Base-by-base conservation (phyloP, 2,888 invertebrate genomes). In the Dynastes hyllus region DNA sequence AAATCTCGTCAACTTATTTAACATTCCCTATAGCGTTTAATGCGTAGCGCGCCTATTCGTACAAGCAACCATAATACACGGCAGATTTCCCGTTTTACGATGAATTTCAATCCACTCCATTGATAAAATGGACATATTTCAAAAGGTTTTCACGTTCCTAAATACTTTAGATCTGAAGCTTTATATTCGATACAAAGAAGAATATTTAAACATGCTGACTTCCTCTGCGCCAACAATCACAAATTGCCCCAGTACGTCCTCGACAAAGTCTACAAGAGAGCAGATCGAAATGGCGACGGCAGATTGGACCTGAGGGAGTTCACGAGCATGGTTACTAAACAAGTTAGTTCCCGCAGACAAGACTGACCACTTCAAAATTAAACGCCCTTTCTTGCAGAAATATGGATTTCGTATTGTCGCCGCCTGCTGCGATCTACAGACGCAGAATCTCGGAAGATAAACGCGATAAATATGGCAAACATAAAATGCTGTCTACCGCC, bases 401-500 rank as follows among this genome's bases (percentile, higher is more conserved):
- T 45, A 51, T 78, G 11, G 11, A 71, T 29, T 65, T 78, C 45
- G n/a, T 78, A 2, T 50, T 78, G 4, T 65, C 78, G 2, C 29
- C 50, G 27, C 51, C 37, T 3, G 13, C 63, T 8, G 13, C 51
- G 5, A 13, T 16, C 22, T 76, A 50, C n/a, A 32, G 27, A 2
- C 66, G 76, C 4, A 11, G 40, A 13, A 13, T 37, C 13, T 75
- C 50, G 1, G 69, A 53, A n/a, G 70, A 69, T 0, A 13, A 65
- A 79, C 58, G 66, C 6, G 53, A 65, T 27, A 16, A 51, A n/a
- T 80, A 80, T 55, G 80, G 55, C 16, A 67, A 78, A 6, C 37
- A 98, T 98, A 91, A 94, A 93, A 80, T 98, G 99, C 87, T 94
- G 94, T 87, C 99, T 98, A n/a, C 99, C 98, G 0, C 94, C 96